A percentile compares a stretch with the other conserved stretches of the same genome.
Evolutionary conservation across 1,140 invertebrate genomes (phyloP).

Genomic region (Drosophila dunni): DNA sequence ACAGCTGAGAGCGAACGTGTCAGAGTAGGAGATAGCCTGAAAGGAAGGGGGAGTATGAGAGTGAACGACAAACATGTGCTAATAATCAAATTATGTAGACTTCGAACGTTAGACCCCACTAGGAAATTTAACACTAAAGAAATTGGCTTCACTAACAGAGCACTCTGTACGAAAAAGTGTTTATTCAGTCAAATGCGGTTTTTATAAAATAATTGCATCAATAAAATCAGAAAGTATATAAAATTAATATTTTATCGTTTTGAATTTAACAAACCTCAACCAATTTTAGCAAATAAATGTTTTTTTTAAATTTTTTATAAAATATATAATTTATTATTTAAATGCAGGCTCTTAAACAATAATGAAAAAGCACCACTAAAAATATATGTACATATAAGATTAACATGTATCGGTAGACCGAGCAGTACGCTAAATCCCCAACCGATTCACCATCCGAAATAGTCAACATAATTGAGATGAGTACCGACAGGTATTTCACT

Average conservation of each 20-base stretch:
- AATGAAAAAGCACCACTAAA: conserved; percentile 5
- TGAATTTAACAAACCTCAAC: too few species aligned
- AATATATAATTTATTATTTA: conserved; percentile 18
- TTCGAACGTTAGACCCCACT: conserved; percentile 22
- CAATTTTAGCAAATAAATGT: too few species aligned
- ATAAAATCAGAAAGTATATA: too few species aligned
- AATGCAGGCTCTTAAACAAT: conserved; percentile 12
- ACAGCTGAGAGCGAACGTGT: conserved; percentile 13
- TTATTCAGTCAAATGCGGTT: not conserved
- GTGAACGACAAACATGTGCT: conserved; percentile 41
- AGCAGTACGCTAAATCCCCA: not conserved
- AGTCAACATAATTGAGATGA: too few species aligned
- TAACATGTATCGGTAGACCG: not conserved
- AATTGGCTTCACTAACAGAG: not conserved
- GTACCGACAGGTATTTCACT: not conserved
- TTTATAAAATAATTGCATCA: too few species aligned
- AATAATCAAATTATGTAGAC: conserved; percentile 68
- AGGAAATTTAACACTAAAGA: conserved; percentile 10
- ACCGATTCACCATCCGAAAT: too few species aligned
- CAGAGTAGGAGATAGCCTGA: not conserved
- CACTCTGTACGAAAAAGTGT: not conserved
- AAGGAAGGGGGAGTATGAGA: conserved; percentile 13
- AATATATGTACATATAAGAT: conserved; percentile 7
- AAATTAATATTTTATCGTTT: too few species aligned
- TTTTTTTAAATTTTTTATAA: not conserved